Evolutionary conservation across 2,888 invertebrate species (phyloP), one percentile per base, ranked within the genome.

Genomic region (Villa cingulata): DNA sequence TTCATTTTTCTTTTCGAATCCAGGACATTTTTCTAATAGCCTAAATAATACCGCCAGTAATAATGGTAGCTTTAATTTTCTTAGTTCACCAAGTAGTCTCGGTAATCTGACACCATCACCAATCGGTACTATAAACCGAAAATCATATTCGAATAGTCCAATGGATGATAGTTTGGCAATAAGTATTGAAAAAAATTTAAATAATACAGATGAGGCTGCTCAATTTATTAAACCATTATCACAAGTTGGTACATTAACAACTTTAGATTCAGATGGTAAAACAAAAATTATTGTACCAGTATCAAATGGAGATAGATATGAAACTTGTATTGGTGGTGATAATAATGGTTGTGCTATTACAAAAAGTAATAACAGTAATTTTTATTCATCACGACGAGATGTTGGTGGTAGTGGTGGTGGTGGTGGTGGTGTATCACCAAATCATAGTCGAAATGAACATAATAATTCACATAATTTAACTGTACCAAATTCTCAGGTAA

Each of bases 141-240:
- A 63, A 51, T 68, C 70, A 15, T 69, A 61, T 50, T 59, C 65
- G 4, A 64, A 64, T 49, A 63, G 62, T 40, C 61, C 63, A 43
- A 23, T 23, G 23, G 48, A 55, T 39, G 60, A 63, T 41, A 64
- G 62, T 47, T 54, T 61, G 16, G 60, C 62, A 4, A 49, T 64
- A 16, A 69, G 65, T 53, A 63, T 68, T 50, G 68, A 68, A 43
- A 62, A 66, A 51, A 68, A 67, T 53, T 70, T 72, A 7, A 70
- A 71, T n/a, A 68, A 69, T 6, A 71, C 74, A 15, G 76, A 74
- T 47, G 73, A 72, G 51, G 71, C 72, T n/a, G 71, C 72, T n/a
- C 75, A 77, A 16, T 80, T 81, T 56, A 81, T 82, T 51, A 80
- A 80, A 66, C 81, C 82, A 1, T 63, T 81, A 38, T 77, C 80